These are phyloP conservation scores for Temnothorax rugatulus DNA, from an alignment of 2,888 invertebrate genomes.

Conservation along the genomic window DNA sequence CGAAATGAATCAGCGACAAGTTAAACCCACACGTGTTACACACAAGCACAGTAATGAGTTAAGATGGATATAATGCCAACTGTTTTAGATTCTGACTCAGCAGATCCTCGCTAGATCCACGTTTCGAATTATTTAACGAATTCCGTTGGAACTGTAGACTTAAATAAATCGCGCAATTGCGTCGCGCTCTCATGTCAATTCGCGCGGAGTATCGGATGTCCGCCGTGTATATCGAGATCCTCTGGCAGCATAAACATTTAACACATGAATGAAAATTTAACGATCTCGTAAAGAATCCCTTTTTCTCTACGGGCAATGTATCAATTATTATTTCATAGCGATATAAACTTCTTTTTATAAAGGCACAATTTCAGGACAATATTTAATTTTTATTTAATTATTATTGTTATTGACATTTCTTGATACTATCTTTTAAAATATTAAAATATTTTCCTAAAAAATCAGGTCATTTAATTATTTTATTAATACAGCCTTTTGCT, in stretches of 20 bases:
- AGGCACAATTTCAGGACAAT: not conserved
- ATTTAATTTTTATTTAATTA: not conserved
- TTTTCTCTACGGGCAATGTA: too few species aligned
- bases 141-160: slow-evolving; percentile 42
- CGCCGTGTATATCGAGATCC: not conserved
- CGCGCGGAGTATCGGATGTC: slow-evolving; percentile 32
- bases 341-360: not conserved
- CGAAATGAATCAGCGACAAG: slow-evolving; percentile 77
- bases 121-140: slow-evolving; percentile 53
- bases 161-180: slow-evolving; percentile 55
- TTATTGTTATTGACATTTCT: not conserved
- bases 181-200: slow-evolving; percentile 40
- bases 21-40: slow-evolving; percentile 57
- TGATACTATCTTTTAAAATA: not conserved
- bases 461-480: not conserved
- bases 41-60: slow-evolving; percentile 72
- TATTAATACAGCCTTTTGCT: not conserved
- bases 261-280: slow-evolving; percentile 17
- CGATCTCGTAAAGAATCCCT: not conserved
- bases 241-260: not conserved
- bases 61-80: slow-evolving; percentile 73
- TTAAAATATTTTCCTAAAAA: slow-evolving; percentile 20
- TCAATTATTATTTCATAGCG: not conserved
- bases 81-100: slow-evolving; percentile 81
- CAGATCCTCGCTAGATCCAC: slow-evolving; percentile 43